Evolutionary conservation across 2,888 invertebrate species (phyloP).

Genomic region (Tromatobia lineatoria): DNA sequence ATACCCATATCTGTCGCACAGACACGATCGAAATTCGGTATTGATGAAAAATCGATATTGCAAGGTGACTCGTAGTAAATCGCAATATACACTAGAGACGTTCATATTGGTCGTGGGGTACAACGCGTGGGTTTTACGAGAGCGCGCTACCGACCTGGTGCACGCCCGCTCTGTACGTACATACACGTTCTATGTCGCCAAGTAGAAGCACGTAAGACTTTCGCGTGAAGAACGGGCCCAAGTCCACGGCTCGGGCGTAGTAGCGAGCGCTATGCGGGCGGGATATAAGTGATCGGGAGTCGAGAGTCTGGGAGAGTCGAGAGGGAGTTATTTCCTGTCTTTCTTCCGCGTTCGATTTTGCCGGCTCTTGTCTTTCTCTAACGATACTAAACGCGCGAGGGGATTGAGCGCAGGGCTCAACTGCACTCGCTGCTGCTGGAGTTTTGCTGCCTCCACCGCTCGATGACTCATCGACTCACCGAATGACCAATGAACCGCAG

Average conservation of each 20-base stretch:
- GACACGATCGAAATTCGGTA: too few species aligned
- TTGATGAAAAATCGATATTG: too few species aligned
- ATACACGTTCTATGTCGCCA: constrained; percentile 54
- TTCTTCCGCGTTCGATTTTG: constrained; percentile 14
- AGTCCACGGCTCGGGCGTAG: constrained; percentile 45
- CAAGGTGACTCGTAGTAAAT: neutral
- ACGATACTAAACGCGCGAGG: constrained; percentile 24
- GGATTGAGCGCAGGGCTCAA: constrained; percentile 72
- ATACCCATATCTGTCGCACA: too few species aligned
- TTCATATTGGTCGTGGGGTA: neutral
- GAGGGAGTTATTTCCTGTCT: constrained; percentile 26
- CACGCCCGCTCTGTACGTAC: constrained; percentile 37
- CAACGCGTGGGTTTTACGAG: constrained; percentile 35
- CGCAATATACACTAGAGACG: neutral
- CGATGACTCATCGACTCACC: constrained; percentile 80
- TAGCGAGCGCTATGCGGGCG: constrained; percentile 3
- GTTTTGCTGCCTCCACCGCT: constrained; percentile 41
- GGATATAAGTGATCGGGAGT: constrained; percentile 32
- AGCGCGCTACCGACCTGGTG: constrained; percentile 48
- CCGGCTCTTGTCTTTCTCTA: constrained; percentile 32
- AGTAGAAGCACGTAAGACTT: constrained; percentile 52
- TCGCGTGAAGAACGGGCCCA: constrained; percentile 55
- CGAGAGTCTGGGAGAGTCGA: constrained; percentile 1
- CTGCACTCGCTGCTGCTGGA: constrained; percentile 56
- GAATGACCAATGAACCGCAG: constrained; percentile 80